Conservation (phyloP, 2,113 vertebrate species). For the Xiphophorus couchianus region DNA sequence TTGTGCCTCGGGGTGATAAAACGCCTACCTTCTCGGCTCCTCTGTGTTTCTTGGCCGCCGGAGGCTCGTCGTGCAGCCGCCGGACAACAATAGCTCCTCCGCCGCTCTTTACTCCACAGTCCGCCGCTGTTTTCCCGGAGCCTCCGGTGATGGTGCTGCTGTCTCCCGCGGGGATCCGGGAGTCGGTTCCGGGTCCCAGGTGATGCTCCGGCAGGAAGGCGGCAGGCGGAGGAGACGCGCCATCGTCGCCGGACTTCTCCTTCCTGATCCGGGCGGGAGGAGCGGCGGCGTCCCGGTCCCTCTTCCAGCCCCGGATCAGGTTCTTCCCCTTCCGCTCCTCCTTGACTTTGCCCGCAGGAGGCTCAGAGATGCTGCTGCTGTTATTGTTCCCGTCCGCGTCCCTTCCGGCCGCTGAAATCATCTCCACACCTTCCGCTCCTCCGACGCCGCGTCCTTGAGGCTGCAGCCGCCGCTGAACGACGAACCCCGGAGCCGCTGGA, state of each 20-base stretch:
- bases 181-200: constrained; percentile 84
- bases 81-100: constrained; percentile 87
- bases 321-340: constrained; percentile 91
- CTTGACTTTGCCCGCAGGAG: constrained; percentile 85
- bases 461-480: constrained; percentile 76
- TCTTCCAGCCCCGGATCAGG: constrained; percentile 87
- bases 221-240: constrained; percentile 73
- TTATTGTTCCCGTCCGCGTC: constrained; percentile 73
- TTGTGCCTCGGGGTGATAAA: too few relatives aligned
- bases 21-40: constrained; percentile 91
- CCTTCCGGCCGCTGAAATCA: constrained; percentile 84
- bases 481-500: constrained; percentile 81
- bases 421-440: constrained; percentile 82
- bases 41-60: constrained; percentile 91
- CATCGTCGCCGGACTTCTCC: constrained; percentile 89
- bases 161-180: constrained; percentile 65
- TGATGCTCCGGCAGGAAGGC: constrained; percentile 83
- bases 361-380: constrained; percentile 38
- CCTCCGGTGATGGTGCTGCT: constrained; percentile 19
- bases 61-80: constrained; percentile 87
- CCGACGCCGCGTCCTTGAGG: constrained; percentile 90
- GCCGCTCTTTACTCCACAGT: constrained; percentile 83
- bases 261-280: constrained; percentile 76
- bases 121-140: constrained; percentile 79
- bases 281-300: constrained; percentile 83